Conservation (phyloP, 2,888 invertebrate genomes). For the Rugalucina vietnamica region DNA sequence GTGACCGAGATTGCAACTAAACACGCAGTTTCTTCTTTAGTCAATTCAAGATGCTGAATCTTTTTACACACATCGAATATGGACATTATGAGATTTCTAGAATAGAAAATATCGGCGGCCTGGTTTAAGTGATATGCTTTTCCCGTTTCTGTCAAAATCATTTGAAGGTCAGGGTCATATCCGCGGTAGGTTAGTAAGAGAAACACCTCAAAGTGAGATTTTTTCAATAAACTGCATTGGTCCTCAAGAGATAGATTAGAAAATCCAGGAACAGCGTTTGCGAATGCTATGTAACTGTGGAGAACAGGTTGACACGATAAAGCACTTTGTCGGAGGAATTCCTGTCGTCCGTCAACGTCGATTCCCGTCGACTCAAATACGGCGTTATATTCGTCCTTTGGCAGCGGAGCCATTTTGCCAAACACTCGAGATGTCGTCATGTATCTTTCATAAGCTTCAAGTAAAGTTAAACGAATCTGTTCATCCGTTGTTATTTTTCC, state of each 20-base stretch:
- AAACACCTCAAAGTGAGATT: constrained; percentile 63
- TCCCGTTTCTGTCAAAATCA: constrained; percentile 63
- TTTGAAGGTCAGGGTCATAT: constrained; percentile 58
- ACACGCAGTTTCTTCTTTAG: constrained; percentile 59
- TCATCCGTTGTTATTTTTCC: constrained; percentile 58
- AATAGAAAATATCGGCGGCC: constrained; percentile 63
- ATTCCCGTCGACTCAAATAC: constrained; percentile 60
- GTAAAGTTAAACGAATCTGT: constrained; percentile 48
- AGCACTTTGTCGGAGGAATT: constrained; percentile 60
- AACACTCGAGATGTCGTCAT: constrained; percentile 55
- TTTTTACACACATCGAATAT: constrained; percentile 64
- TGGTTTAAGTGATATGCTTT: constrained; percentile 63
- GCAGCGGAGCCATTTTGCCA: constrained; percentile 61
- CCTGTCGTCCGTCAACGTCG: constrained; percentile 62
- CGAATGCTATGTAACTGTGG: constrained; percentile 62
- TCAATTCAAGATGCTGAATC: constrained; percentile 50
- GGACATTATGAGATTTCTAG: constrained; percentile 58
- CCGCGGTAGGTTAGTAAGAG: constrained; percentile 59
- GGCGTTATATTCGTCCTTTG: constrained; percentile 59
- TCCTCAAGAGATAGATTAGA: constrained; percentile 58
- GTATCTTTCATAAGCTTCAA: constrained; percentile 58
- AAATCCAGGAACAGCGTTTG: constrained; percentile 60
- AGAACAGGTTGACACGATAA: constrained; percentile 63
- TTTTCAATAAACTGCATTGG: constrained; percentile 62
- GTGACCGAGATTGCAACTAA: constrained; percentile 61